These are phyloP conservation scores for Myotis yumanensis DNA, from an alignment of 2,113 vertebrate species.

Conservation along the genomic window DNA sequence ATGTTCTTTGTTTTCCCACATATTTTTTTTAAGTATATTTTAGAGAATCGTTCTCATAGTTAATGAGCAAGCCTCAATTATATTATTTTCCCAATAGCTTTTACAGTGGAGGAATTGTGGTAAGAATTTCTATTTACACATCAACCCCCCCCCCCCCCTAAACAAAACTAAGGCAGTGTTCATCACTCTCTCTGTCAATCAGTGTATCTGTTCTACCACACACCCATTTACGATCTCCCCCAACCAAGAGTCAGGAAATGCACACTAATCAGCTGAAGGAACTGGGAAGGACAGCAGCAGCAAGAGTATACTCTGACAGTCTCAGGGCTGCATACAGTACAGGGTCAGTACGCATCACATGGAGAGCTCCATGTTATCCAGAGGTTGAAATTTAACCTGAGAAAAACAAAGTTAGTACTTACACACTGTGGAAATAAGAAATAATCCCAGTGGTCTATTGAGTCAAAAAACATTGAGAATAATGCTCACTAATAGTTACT, in stretches of 20 bases:
- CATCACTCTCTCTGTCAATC: neutral
- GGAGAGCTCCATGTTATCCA: neutral
- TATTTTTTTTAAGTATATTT: neutral
- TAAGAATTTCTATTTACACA: neutral
- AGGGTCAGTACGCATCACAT: neutral
- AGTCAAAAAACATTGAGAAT: neutral
- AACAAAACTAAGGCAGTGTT: neutral
- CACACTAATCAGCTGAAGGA: neutral
- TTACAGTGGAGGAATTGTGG: neutral
- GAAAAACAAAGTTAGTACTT: neutral
- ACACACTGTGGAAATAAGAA: neutral
- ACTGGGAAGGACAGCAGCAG: neutral
- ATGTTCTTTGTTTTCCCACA: neutral
- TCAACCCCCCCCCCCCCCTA: neutral
- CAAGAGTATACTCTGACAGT: neutral
- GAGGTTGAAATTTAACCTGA: neutral
- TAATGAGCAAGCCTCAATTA: neutral
- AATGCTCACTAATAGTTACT: neutral
- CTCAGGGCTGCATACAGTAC: neutral
- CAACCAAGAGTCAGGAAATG: neutral
- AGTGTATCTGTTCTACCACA: neutral
- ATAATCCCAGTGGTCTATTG: neutral
- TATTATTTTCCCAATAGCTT: neutral
- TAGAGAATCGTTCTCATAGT: neutral
- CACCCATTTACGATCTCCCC: neutral